Conservation (phyloP, 2,797 vertebrate genomes). For the Acrossocheilus wenchowensis region DNA sequence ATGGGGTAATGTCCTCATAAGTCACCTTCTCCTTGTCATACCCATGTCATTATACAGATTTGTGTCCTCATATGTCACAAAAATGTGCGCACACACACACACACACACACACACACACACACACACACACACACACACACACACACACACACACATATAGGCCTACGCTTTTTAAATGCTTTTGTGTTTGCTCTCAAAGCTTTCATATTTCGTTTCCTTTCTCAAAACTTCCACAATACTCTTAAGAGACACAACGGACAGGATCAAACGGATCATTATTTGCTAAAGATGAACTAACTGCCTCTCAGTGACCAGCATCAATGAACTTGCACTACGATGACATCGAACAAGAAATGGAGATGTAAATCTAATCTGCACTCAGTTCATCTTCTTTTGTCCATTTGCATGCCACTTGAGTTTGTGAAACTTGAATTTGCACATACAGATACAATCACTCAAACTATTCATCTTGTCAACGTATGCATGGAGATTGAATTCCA, state of each 20-base stretch:
- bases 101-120: too few relatives aligned
- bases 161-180: background rate
- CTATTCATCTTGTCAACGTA: slow-evolving; percentile 28
- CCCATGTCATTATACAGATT: too few relatives aligned
- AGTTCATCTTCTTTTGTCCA: slow-evolving; percentile 1
- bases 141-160: too few relatives aligned
- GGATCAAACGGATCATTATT: background rate
- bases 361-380: slow-evolving; percentile 9
- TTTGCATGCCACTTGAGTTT: slow-evolving; percentile 57
- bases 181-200: background rate
- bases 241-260: background rate
- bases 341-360: background rate
- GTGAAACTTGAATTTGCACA: slow-evolving; percentile 17
- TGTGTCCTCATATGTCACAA: too few relatives aligned
- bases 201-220: background rate
- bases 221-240: background rate
- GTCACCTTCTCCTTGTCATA: too few relatives aligned
- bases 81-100: too few relatives aligned
- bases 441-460: slow-evolving; percentile 31
- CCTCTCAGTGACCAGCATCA: slow-evolving; percentile 1
- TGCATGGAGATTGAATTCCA: slow-evolving; percentile 34
- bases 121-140: too few relatives aligned
- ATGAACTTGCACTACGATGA: background rate
- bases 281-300: background rate
- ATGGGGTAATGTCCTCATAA: too few relatives aligned